These are phyloP conservation scores for Asteroscopus sphinx DNA, from an alignment of 2,888 invertebrate genomes.

Conservation along the genomic window DNA sequence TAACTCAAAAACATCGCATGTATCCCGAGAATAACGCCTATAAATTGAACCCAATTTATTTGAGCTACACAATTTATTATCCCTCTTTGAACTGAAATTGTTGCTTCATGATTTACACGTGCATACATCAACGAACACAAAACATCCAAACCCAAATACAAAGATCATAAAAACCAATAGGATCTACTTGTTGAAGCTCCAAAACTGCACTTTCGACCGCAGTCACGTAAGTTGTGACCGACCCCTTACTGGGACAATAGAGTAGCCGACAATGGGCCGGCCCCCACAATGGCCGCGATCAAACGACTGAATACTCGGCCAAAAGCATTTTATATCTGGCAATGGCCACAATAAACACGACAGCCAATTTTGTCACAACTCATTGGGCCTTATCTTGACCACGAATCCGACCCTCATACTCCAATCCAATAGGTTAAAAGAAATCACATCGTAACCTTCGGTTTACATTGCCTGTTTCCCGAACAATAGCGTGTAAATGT, in stretches of 20 bases:
- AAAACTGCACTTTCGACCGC: constrained; percentile 49
- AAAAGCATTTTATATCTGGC: constrained; percentile 67
- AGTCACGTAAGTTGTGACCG: constrained; percentile 39
- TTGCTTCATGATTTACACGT: constrained; percentile 8
- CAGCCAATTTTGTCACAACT: constrained; percentile 79
- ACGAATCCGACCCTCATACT: constrained; percentile 51
- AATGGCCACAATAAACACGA: constrained; percentile 73
- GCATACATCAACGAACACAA: constrained; percentile 16
- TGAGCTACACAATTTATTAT: neutral
- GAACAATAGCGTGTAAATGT: constrained; percentile 7
- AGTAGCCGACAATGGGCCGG: constrained; percentile 37
- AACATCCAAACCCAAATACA: constrained; percentile 3
- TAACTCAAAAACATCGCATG: neutral
- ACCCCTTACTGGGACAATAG: constrained; percentile 41
- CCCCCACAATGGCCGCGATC: constrained; percentile 47
- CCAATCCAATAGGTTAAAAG: constrained; percentile 31
- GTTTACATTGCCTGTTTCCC: constrained; percentile 48
- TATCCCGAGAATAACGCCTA: neutral
- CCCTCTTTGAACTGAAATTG: neutral
- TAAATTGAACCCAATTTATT: neutral
- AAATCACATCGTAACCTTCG: constrained; percentile 17
- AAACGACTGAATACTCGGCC: constrained; percentile 51
- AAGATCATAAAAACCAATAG: constrained; percentile 16
- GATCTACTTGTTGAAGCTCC: constrained; percentile 37
- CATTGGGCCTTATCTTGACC: constrained; percentile 78